Percentiles rank a stretch among this genome's conserved stretches.
Evolutionary conservation across 2,113 vertebrate genomes (phyloP).

Genomic region (Rhegmatorhina hoffmannsi): DNA sequence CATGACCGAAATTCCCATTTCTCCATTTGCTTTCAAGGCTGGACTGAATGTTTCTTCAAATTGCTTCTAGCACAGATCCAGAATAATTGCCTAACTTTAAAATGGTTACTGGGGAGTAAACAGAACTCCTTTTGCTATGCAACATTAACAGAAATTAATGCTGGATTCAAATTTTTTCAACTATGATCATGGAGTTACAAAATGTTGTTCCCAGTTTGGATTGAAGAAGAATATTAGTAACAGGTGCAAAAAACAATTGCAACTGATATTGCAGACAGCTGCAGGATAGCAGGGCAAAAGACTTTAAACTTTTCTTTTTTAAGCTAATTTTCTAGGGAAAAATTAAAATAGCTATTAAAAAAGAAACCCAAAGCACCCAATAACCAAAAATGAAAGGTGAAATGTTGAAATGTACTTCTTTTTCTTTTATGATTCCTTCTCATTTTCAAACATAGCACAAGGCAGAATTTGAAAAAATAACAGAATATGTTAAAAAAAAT

Average conservation of each 20-base stretch:
- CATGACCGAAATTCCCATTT: background rate
- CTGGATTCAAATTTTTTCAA: background rate
- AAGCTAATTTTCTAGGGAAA: background rate
- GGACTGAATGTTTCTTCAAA: background rate
- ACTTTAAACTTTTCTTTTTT: background rate
- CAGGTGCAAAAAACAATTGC: background rate
- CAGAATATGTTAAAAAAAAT: background rate
- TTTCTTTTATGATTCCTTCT: background rate
- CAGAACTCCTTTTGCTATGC: background rate
- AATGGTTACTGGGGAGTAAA: background rate
- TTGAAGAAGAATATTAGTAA: background rate
- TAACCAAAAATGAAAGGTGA: background rate
- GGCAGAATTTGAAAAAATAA: background rate
- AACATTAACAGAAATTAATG: background rate
- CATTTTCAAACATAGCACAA: background rate
- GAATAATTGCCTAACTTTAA: background rate
- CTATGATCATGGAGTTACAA: background rate
- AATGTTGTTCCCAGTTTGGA: background rate
- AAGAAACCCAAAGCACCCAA: background rate
- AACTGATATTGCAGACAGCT: background rate
- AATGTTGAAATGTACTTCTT: background rate
- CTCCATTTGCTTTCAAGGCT: background rate
- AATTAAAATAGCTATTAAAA: background rate
- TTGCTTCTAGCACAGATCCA: background rate
- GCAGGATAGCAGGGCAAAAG: fast-evolving